These are phyloP conservation scores for Trissolcus japonicus DNA, from an alignment of 2,888 invertebrate genomes.

Conservation along the genomic window DNA sequence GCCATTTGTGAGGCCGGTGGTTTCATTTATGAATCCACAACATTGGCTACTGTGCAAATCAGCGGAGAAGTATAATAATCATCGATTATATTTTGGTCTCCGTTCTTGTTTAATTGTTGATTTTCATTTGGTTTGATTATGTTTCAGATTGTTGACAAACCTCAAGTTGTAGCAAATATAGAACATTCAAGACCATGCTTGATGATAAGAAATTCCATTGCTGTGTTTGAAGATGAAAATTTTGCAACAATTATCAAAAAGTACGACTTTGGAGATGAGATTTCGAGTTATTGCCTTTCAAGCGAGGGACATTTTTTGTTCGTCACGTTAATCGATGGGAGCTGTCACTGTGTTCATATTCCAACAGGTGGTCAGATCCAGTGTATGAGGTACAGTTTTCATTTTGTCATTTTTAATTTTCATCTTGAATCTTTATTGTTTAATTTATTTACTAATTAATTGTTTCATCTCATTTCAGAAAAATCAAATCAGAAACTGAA, in stretches of 20 bases:
- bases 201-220: constrained; percentile 69
- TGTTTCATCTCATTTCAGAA: constrained; percentile 4
- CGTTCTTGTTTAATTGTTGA: not conserved
- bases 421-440: not conserved
- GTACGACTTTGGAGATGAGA: constrained; percentile 64
- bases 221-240: constrained; percentile 69
- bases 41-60: constrained; percentile 75
- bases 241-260: constrained; percentile 66
- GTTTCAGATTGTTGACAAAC: constrained; percentile 58
- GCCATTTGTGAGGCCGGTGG: constrained; percentile 74
- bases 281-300: constrained; percentile 68
- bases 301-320: constrained; percentile 65
- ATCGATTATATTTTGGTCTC: not conserved
- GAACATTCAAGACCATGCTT: constrained; percentile 67
- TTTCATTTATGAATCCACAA: constrained; percentile 77
- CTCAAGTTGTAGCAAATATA: constrained; percentile 60
- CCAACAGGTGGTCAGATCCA: constrained; percentile 60
- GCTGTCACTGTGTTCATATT: constrained; percentile 68
- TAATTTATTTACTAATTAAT: not conserved
- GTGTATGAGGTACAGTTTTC: constrained; percentile 63
- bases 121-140: not conserved
- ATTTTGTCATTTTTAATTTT: not conserved
- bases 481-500: not conserved
- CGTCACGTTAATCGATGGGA: constrained; percentile 63
- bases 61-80: constrained; percentile 57